Conservation (phyloP, 2,888 invertebrate species). For the Spialia ferax region DNA sequence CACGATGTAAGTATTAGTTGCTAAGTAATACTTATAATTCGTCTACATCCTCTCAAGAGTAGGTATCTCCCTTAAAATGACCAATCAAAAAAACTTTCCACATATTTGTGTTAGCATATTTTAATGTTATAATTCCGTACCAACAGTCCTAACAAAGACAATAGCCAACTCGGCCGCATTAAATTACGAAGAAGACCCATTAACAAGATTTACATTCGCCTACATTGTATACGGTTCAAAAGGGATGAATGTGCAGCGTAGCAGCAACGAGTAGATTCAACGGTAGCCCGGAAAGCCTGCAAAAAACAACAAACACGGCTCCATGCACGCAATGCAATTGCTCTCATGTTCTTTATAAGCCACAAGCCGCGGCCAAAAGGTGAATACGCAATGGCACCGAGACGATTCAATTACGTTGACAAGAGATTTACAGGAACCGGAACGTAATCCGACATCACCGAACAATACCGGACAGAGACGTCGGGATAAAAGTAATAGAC, state of each 20-base stretch:
- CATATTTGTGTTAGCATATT: no score
- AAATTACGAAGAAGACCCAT: constrained; percentile 20
- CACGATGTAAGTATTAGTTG: no score
- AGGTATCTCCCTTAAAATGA: no score
- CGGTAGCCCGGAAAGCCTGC: neutral
- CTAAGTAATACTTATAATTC: no score
- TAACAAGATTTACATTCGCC: constrained; percentile 15
- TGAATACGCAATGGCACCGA: neutral
- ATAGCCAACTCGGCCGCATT: constrained; percentile 16
- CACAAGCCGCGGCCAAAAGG: neutral
- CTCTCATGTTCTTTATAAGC: neutral
- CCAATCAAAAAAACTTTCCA: no score
- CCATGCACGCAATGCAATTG: constrained; percentile 15
- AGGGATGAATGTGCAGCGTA: constrained; percentile 4
- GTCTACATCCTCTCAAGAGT: no score
- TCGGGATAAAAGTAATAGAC: constrained; percentile 61
- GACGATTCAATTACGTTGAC: constrained; percentile 42
- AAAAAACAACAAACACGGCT: constrained; percentile 11
- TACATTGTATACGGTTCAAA: constrained; percentile 15
- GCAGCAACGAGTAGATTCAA: neutral
- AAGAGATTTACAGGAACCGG: constrained; percentile 53
- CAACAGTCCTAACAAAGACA: constrained; percentile 6
- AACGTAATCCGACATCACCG: constrained; percentile 45
- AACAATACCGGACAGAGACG: constrained; percentile 50
- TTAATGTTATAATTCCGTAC: neutral